Evolutionary conservation across 2,888 invertebrate species (phyloP).

Genomic region (Lampropteryx suffumata): DNA sequence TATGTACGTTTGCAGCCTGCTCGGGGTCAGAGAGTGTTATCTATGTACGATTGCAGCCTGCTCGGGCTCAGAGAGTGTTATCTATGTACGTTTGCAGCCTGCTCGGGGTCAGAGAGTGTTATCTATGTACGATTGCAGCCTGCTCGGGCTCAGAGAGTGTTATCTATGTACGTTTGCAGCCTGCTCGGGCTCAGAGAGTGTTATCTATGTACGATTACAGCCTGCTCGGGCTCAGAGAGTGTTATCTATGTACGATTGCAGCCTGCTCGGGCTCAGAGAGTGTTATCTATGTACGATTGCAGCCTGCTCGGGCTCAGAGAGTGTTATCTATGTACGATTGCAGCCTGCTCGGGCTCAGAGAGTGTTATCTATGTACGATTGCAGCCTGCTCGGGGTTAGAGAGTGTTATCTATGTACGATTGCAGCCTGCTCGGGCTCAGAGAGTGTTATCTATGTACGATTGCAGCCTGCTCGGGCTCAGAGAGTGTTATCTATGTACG

Average conservation of each 20-base stretch:
- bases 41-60: slow-evolving; percentile 50
- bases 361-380: slow-evolving; percentile 40
- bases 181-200: slow-evolving; percentile 74
- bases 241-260: slow-evolving; percentile 36
- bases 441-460: slow-evolving; percentile 46
- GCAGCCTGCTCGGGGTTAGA: slow-evolving; percentile 74
- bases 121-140: slow-evolving; percentile 41
- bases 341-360: slow-evolving; percentile 74
- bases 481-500: slow-evolving; percentile 51
- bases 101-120: slow-evolving; percentile 71
- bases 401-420: slow-evolving; percentile 41
- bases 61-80: slow-evolving; percentile 69
- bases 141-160: slow-evolving; percentile 74
- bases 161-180: slow-evolving; percentile 43
- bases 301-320: slow-evolving; percentile 76
- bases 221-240: slow-evolving; percentile 73
- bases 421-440: slow-evolving; percentile 71
- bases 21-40: slow-evolving; percentile 70
- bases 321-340: slow-evolving; percentile 34
- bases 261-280: slow-evolving; percentile 75
- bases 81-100: slow-evolving; percentile 47
- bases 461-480: slow-evolving; percentile 69
- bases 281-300: slow-evolving; percentile 28
- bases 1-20: slow-evolving; percentile 51
- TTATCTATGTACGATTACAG: slow-evolving; percentile 36